Evolutionary conservation across 2,888 invertebrate genomes (phyloP).

Genomic region (Microctonus hyperodae): DNA sequence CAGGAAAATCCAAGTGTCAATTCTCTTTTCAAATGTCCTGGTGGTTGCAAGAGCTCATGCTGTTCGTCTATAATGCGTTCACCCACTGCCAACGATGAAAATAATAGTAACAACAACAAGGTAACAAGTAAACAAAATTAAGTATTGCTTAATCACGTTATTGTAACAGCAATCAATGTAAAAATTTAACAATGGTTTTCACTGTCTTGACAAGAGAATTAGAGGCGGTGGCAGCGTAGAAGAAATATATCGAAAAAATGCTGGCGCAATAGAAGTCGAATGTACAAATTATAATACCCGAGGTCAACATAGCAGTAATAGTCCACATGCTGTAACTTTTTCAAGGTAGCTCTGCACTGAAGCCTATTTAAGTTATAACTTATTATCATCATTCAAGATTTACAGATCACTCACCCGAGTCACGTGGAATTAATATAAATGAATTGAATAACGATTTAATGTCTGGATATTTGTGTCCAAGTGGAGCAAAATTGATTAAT

Average conservation of each 20-base stretch:
- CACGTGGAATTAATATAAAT: background rate
- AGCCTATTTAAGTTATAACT: constrained; percentile 5
- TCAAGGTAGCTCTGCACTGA: background rate
- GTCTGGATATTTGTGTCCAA: background rate
- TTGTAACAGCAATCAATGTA: constrained; percentile 37
- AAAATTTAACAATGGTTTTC: constrained; percentile 26
- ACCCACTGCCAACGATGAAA: constrained; percentile 12
- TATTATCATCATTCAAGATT: constrained; percentile 13
- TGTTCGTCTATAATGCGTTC: constrained; percentile 43
- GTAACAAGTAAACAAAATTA: constrained; percentile 17
- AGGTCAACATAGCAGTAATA: background rate
- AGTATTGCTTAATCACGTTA: constrained; percentile 33
- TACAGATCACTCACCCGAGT: background rate
- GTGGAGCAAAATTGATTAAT: background rate
- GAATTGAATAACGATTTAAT: background rate
- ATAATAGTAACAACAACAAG: constrained; percentile 37
- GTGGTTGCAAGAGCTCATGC: constrained; percentile 44
- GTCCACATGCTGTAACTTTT: background rate
- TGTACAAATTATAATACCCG: constrained; percentile 1
- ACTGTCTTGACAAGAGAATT: constrained; percentile 34
- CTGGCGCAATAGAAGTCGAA: constrained; percentile 1
- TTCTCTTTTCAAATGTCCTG: constrained; percentile 42
- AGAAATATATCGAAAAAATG: constrained; percentile 31
- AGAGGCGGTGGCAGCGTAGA: constrained; percentile 46
- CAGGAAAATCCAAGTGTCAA: constrained; percentile 27